A percentile compares a stretch with the other conserved stretches of the same genome.
Evolutionary conservation across 2,888 invertebrate genomes (phyloP).

Genomic region (Campoplex nolae): DNA sequence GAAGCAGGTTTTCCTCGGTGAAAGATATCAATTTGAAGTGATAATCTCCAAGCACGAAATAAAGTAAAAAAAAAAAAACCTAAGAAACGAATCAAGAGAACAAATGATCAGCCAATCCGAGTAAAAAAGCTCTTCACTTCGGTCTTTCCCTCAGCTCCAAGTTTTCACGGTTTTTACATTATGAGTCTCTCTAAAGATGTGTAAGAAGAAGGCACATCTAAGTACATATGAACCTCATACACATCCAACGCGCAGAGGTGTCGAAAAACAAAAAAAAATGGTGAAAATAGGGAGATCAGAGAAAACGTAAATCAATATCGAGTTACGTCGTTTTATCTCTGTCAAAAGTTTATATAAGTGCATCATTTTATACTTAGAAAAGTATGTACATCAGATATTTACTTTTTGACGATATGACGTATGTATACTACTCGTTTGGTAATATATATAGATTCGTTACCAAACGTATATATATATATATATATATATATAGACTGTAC

Average conservation of each 20-base stretch:
- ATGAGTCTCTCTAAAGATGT: conserved; percentile 18
- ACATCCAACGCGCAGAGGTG: neutral
- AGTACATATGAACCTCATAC: neutral
- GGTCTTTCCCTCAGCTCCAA: neutral
- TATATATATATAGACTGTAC: neutral
- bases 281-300: neutral
- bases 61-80: conserved; percentile 21
- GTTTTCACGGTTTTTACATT: conserved; percentile 11
- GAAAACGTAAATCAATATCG: conserved; percentile 9
- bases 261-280: conserved; percentile 2
- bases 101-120: conserved; percentile 64
- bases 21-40: conserved; percentile 70
- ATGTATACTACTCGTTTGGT: neutral
- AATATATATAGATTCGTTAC: too few species aligned
- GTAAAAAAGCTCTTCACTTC: neutral
- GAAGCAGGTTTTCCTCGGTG: conserved; percentile 53
- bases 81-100: conserved; percentile 30
- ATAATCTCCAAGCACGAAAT: conserved; percentile 64
- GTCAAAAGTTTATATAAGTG: neutral
- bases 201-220: neutral
- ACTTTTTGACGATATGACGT: neutral
- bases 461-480: neutral
- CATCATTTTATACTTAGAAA: neutral
- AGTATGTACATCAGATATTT: neutral
- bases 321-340: conserved; percentile 3